A percentile compares a stretch with the other conserved stretches of the same genome.
These are phyloP conservation scores for Chrysochloris asiatica DNA, from an alignment of 2,113 vertebrate genomes.

Conservation along the genomic window DNA sequence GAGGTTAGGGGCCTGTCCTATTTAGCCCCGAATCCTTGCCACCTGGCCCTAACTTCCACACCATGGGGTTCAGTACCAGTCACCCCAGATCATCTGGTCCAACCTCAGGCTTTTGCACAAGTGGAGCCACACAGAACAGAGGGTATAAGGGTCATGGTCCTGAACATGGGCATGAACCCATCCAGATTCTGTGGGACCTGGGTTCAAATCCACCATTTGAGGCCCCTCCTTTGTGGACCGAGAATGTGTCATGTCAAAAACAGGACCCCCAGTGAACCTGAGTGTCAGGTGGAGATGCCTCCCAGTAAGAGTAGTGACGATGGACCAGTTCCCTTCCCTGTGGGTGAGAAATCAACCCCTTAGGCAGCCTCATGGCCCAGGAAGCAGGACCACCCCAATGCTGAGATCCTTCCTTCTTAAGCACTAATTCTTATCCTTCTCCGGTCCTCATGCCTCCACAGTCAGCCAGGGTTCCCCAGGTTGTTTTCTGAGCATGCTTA, in stretches of 20 bases:
- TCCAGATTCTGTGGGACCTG: not conserved
- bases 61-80: not conserved
- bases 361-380: no score
- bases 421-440: not conserved
- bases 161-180: not conserved
- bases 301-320: not conserved
- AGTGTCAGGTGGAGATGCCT: not conserved
- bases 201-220: not conserved
- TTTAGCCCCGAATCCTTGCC: not conserved
- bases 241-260: not conserved
- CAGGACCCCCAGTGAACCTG: not conserved
- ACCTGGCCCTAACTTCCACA: not conserved
- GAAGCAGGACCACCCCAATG: not conserved
- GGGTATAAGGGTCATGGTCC: not conserved
- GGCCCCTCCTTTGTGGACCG: not conserved
- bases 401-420: not conserved
- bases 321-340: accelerated
- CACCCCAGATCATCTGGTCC: not conserved
- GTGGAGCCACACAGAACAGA: not conserved
- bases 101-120: not conserved
- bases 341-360: not conserved
- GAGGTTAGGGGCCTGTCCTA: not conserved
- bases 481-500: not conserved
- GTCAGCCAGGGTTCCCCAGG: accelerated
- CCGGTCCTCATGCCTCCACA: not conserved